Base-by-base conservation (phyloP, 1,140 invertebrate species). In the Zaprionus gabonicus region DNA sequence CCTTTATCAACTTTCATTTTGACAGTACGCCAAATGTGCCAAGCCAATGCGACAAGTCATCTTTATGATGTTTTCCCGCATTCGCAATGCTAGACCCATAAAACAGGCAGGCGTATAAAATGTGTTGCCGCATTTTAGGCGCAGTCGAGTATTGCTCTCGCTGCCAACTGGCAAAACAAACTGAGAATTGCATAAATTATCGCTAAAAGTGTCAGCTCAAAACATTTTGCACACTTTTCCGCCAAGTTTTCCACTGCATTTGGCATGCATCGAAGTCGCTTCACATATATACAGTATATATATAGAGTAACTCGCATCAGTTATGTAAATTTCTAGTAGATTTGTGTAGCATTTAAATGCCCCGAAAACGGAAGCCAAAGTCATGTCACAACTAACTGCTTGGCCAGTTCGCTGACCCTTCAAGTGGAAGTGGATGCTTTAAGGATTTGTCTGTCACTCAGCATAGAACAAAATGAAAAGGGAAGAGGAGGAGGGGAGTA, bases 141-240 rank as follows among this genome's bases (percentile, higher is more conserved):
- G 80, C 84, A 76, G 63, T 38, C 31, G 10, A 59, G 27, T 65
- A 23, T 23, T 23, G 23, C 23, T 23, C 23, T 63, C 25, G 58
- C 59, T 86, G 80, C 80, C 83, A 86, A 76, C 49, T 65, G 56
- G 31, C 27, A 34, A 80, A 80, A 71, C 55, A 84, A 82, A 87
- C 76, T 67, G 69, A 80, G 68, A 88, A 83, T 72, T 71, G 74
- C 81, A 87, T 83, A 88, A 84, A 84, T 84, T 81, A 76, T 71
- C 64, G 51, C 63, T 41, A 73, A 67, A 46, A 76, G 62, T 77
- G 75, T 63, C 75, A 74, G 76, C 10, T 13, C 28, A 56, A 28
- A 71, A 38, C 13, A 56, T 23, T 60, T 58, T 13, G 38, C 38
- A 41, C 38, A 41, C 13, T 53, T 55, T 55, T 38, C 28, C 31